Conservation (phyloP, 2,888 invertebrate species). For the Leptogaster cylindrica region DNA sequence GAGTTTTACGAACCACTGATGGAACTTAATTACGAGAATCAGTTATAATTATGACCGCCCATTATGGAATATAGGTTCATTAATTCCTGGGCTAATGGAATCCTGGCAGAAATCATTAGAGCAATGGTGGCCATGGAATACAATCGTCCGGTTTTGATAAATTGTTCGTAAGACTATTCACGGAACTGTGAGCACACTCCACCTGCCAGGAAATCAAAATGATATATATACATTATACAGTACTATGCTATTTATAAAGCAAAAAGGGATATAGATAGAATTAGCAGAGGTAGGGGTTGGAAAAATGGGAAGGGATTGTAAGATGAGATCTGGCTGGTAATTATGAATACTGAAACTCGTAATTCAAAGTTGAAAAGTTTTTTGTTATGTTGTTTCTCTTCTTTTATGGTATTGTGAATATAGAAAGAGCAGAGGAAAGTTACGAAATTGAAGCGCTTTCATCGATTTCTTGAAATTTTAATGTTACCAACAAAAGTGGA, state of each 20-base stretch:
- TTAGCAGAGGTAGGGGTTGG: no score
- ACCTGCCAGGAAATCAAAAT: background rate
- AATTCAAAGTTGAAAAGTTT: slow-evolving; percentile 2
- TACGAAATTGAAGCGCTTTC: background rate
- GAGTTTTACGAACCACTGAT: slow-evolving; percentile 2
- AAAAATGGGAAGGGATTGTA: no score
- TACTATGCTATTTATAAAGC: no score
- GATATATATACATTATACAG: no score
- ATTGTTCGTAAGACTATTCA: background rate
- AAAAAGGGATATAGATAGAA: no score
- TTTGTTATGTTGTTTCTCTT: background rate
- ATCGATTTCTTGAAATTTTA: slow-evolving; percentile 4
- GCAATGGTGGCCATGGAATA: background rate
- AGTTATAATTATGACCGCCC: slow-evolving; percentile 14
- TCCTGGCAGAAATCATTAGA: background rate
- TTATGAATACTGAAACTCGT: slow-evolving; percentile 4
- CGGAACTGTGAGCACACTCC: background rate
- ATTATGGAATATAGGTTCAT: slow-evolving; percentile 21
- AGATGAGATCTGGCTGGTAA: background rate
- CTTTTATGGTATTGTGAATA: no score
- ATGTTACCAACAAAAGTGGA: background rate
- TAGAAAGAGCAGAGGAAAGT: no score
- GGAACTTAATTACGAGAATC: slow-evolving; percentile 3
- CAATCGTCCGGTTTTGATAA: background rate
- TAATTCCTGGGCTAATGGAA: slow-evolving; percentile 7